Evolutionary conservation across 2,888 invertebrate genomes (phyloP).

Genomic region (Trissoscelio sp.): DNA sequence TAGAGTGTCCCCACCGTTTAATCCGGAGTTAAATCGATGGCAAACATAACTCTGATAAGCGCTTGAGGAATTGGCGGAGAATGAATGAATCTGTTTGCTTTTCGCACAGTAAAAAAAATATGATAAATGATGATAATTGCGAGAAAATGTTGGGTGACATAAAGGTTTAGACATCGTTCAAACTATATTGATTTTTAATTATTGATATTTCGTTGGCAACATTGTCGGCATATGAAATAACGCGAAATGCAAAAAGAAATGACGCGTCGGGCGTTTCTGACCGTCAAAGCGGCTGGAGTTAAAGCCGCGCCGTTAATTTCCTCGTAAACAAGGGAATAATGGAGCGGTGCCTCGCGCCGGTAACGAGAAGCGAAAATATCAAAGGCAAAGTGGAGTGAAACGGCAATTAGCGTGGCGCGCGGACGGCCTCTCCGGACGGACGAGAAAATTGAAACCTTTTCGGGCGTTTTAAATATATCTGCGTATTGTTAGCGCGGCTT

Average conservation of each 20-base stretch:
- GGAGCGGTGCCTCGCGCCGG: constrained; percentile 58
- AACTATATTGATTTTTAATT: too few species aligned
- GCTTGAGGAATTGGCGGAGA: constrained; percentile 62
- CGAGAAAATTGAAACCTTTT: constrained; percentile 73
- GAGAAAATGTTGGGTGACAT: constrained; percentile 14
- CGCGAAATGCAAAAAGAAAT: constrained; percentile 45
- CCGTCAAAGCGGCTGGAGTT: constrained; percentile 56
- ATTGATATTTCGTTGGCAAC: constrained; percentile 21
- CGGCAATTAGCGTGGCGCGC: constrained; percentile 62
- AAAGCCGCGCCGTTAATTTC: constrained; percentile 62
- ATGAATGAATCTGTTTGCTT: constrained; percentile 73
- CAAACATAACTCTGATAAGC: constrained; percentile 79
- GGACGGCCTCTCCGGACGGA: constrained; percentile 62
- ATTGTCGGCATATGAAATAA: constrained; percentile 40
- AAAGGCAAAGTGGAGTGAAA: constrained; percentile 65
- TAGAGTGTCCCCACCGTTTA: constrained; percentile 78
- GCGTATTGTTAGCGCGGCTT: constrained; percentile 78
- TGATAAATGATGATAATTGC: constrained; percentile 72
- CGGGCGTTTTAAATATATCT: constrained; percentile 78
- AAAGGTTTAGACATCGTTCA: constrained; percentile 15
- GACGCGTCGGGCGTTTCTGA: constrained; percentile 48
- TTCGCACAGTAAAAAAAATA: constrained; percentile 80
- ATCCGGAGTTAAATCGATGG: constrained; percentile 79
- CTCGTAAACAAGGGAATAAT: constrained; percentile 69
- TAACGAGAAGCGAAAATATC: constrained; percentile 69